A percentile compares a stretch with the other conserved stretches of the same genome.
Conservation (phyloP, 2,888 invertebrate species). For the Leptinotarsa tumamoca region DNA sequence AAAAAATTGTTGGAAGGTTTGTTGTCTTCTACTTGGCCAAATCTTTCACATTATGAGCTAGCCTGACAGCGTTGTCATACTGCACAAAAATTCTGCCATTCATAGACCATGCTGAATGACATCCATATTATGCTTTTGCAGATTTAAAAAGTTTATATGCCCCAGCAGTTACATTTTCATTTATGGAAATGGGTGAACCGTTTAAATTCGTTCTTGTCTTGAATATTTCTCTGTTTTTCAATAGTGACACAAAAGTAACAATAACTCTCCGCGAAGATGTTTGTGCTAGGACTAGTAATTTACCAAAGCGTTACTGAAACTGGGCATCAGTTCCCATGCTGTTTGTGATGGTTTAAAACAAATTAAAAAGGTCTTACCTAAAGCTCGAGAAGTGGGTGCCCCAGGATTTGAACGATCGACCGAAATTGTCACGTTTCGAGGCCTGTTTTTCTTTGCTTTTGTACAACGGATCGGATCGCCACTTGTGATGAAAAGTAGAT, state of each 20-base stretch:
- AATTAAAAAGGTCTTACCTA: too few relatives aligned
- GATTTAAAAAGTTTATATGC: conserved; percentile 12
- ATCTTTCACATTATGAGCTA: not conserved
- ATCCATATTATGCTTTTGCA: conserved; percentile 19
- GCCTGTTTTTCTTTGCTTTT: too few relatives aligned
- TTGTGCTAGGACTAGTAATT: not conserved
- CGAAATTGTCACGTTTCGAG: too few relatives aligned
- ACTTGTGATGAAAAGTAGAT: too few relatives aligned
- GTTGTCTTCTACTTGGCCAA: conserved; percentile 12
- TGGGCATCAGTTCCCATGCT: too few relatives aligned
- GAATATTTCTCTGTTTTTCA: conserved; percentile 10
- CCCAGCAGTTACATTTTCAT: conserved; percentile 11
- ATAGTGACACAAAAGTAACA: conserved; percentile 17
- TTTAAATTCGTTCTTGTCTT: conserved; percentile 8
- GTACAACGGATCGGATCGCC: too few relatives aligned
- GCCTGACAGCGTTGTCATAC: conserved; percentile 21
- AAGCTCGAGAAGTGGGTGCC: too few relatives aligned
- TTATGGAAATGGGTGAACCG: not conserved
- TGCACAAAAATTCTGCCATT: conserved; percentile 21
- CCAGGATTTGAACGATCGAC: too few relatives aligned
- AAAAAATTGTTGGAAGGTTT: not conserved
- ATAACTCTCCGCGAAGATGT: conserved; percentile 4
- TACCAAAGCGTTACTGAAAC: too few relatives aligned
- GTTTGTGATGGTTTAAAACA: too few relatives aligned
- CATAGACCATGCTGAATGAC: conserved; percentile 17